Evolutionary conservation across 2,888 invertebrate genomes (phyloP).

Genomic region (Troilus luridus): DNA sequence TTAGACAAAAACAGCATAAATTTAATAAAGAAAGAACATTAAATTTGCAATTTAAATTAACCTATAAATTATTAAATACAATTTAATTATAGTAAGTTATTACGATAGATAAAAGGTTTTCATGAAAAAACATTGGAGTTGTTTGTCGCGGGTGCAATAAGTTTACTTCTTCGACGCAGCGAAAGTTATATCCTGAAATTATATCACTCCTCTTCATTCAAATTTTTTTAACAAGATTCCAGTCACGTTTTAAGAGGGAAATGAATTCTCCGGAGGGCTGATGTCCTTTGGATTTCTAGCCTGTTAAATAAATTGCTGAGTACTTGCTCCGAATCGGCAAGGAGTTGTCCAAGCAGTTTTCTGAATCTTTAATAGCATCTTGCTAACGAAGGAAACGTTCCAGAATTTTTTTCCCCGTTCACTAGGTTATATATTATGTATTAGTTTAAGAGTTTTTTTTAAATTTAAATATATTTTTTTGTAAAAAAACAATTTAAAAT

Average conservation of each 20-base stretch:
- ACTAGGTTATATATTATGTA: too few species aligned
- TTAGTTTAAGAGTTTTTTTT: too few species aligned
- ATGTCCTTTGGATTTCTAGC: slow-evolving; percentile 12
- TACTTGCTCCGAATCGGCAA: background rate
- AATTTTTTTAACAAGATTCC: slow-evolving; percentile 2
- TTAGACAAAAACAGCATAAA: too few species aligned
- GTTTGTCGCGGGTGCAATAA: background rate
- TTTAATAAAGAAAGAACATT: too few species aligned
- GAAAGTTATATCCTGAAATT: background rate
- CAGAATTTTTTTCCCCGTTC: background rate
- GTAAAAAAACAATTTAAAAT: too few species aligned
- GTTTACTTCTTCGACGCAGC: background rate
- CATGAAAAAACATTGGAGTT: background rate
- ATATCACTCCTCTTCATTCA: slow-evolving; percentile 7
- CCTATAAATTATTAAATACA: too few species aligned
- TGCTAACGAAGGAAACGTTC: background rate
- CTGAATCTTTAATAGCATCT: slow-evolving; percentile 12
- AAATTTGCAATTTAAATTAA: too few species aligned
- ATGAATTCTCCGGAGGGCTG: background rate
- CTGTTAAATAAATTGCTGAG: slow-evolving; percentile 20
- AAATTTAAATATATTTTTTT: too few species aligned
- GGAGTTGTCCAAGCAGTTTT: slow-evolving; percentile 2
- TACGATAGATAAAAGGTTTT: background rate
- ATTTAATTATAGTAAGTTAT: too few species aligned
- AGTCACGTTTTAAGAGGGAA: slow-evolving; percentile 33